Conservation (phyloP, 2,113 vertebrate genomes). For the Fregetta grallaria region DNA sequence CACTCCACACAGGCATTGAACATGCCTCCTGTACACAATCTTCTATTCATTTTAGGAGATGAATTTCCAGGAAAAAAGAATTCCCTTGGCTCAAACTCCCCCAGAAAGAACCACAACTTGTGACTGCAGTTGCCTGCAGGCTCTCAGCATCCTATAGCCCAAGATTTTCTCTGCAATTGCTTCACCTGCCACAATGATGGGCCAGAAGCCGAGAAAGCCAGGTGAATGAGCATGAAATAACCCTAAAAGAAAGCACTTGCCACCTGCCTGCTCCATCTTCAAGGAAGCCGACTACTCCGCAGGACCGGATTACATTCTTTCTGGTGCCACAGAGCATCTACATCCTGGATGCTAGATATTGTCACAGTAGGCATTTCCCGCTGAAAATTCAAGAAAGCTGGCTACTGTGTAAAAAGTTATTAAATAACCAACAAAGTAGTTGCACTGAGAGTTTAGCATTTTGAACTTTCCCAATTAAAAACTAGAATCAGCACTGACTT, state of each 20-base stretch:
- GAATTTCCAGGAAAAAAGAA: not conserved
- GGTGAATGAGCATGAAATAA: not conserved
- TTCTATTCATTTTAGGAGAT: not conserved
- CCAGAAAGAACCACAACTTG: not conserved
- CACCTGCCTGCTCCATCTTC: not conserved
- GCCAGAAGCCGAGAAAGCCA: not conserved
- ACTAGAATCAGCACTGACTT: too few species aligned
- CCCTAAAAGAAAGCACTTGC: not conserved
- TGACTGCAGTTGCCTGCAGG: not conserved
- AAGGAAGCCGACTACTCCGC: fast-evolving
- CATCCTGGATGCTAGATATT: fast-evolving
- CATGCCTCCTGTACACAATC: fast-evolving
- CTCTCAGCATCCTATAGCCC: not conserved
- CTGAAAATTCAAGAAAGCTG: not conserved
- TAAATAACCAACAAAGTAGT: not conserved
- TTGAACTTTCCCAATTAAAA: not conserved
- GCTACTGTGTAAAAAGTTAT: not conserved
- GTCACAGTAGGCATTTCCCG: not conserved
- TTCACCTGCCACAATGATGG: fast-evolving
- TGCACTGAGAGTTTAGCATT: not conserved
- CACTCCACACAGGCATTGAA: not conserved
- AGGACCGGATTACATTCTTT: not conserved
- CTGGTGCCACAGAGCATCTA: not conserved
- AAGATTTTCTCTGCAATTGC: not conserved
- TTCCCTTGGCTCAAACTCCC: not conserved